phyloP scores from a whole-genome alignment of 2,113 vertebrate genomes.

The Phaethon lepturus region DNA sequence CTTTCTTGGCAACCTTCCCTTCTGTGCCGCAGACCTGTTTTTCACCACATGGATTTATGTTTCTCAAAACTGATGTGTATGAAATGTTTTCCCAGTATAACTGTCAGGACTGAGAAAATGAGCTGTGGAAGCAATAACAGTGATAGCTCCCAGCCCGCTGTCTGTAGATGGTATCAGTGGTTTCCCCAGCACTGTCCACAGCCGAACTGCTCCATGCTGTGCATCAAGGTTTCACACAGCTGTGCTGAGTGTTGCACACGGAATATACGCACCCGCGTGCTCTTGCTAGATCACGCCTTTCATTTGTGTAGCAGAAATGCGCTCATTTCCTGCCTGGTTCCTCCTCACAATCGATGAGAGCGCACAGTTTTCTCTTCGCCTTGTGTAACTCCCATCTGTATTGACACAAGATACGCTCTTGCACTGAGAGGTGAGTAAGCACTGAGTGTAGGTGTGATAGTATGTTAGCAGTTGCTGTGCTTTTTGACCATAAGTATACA shows the following conservation, averaged over 20 bases:
- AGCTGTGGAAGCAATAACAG: fast-evolving
- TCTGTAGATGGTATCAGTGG: fast-evolving
- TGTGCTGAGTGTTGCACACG: fast-evolving
- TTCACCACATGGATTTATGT: fast-evolving
- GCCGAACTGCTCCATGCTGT: fast-evolving
- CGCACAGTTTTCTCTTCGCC: background rate
- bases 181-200: background rate
- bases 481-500: background rate
- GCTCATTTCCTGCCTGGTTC: background rate
- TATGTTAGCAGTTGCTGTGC: background rate
- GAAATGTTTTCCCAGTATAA: background rate
- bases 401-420: background rate
- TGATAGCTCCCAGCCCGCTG: fast-evolving
- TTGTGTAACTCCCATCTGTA: background rate
- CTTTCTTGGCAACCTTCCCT: background rate
- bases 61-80: background rate
- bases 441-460: background rate
- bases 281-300: fast-evolving
- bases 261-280: fast-evolving
- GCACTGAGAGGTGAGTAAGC: background rate
- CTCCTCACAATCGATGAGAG: background rate
- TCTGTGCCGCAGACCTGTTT: background rate
- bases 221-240: fast-evolving
- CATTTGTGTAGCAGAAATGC: background rate
- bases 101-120: background rate